Percentiles rank a stretch among this genome's conserved stretches.
These are phyloP conservation scores for Nerophis lumbriciformis DNA, from an alignment of 2,113 vertebrate species.

Conservation along the genomic window DNA sequence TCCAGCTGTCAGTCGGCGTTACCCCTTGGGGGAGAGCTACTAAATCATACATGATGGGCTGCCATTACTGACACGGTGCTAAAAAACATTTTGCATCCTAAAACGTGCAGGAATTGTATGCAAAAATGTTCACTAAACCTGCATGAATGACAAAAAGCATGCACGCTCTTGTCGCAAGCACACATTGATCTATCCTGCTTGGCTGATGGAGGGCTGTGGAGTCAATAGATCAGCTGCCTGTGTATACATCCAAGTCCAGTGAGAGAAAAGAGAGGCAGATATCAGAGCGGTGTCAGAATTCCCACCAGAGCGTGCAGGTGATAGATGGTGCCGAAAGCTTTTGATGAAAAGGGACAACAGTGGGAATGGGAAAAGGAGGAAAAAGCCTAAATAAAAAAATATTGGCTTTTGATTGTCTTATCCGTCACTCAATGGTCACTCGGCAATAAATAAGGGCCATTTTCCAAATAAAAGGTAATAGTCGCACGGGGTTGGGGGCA, in stretches of 20 bases:
- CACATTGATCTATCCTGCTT: constrained; percentile 11
- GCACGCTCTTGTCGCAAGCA: neutral
- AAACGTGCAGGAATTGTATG: neutral
- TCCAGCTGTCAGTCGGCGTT: constrained; percentile 39
- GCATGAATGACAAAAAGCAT: constrained; percentile 5
- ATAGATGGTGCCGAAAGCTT: constrained; percentile 32
- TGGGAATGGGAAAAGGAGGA: neutral
- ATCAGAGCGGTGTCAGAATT: constrained; percentile 64
- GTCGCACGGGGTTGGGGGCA: no score
- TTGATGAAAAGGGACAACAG: constrained; percentile 26
- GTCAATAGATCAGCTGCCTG: constrained; percentile 35
- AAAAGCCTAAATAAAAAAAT: constrained; percentile 18
- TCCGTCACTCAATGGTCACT: no score
- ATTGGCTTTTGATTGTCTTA: constrained; percentile 17
- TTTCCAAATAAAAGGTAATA: no score
- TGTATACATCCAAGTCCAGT: constrained; percentile 17
- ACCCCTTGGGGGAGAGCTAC: constrained; percentile 19
- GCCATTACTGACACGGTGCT: neutral
- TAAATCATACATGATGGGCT: constrained; percentile 27
- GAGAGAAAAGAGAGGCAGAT: constrained; percentile 43
- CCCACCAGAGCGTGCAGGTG: constrained; percentile 41
- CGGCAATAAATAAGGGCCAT: no score
- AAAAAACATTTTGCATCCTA: neutral
- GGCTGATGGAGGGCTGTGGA: constrained; percentile 13
- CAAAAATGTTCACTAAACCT: neutral